These are phyloP conservation scores for Bovichtus diacanthus DNA, from an alignment of 2,797 vertebrate species.

Conservation along the genomic window DNA sequence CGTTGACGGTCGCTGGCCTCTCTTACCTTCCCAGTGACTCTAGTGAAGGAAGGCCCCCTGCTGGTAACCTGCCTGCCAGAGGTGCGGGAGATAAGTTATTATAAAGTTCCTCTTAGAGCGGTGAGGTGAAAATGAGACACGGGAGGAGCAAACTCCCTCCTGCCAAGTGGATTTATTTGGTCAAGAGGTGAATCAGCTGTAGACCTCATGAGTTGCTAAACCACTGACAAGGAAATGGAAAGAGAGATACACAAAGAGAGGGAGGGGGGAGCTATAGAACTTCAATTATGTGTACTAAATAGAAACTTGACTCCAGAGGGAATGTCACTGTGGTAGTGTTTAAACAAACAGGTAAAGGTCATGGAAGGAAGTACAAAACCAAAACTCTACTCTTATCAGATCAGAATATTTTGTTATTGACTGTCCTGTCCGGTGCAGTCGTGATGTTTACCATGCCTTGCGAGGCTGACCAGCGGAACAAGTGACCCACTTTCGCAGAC, in stretches of 20 bases:
- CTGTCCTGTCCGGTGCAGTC: conserved; percentile 18
- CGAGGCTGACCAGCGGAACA: conserved; percentile 60
- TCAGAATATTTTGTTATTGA: neutral
- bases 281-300: conserved; percentile 68
- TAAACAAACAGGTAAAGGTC: conserved; percentile 67
- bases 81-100: conserved; percentile 9
- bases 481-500: conserved; percentile 78
- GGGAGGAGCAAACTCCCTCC: conserved; percentile 28
- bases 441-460: conserved; percentile 56
- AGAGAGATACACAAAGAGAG: conserved; percentile 23
- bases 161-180: conserved; percentile 60
- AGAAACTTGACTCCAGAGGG: conserved; percentile 70
- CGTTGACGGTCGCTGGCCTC: conserved; percentile 30
- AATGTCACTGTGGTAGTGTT: conserved; percentile 57
- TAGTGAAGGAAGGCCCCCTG: conserved; percentile 20
- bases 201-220: conserved; percentile 53
- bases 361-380: conserved; percentile 22
- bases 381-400: neutral
- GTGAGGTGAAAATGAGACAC: conserved; percentile 52
- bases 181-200: conserved; percentile 71
- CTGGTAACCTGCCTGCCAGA: conserved; percentile 48
- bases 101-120: conserved; percentile 3
- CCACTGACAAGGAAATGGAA: conserved; percentile 43
- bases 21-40: conserved; percentile 27
- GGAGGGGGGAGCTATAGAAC: conserved; percentile 38